Conservation (phyloP, 2,888 invertebrate genomes). For the Nudaria mundana region DNA sequence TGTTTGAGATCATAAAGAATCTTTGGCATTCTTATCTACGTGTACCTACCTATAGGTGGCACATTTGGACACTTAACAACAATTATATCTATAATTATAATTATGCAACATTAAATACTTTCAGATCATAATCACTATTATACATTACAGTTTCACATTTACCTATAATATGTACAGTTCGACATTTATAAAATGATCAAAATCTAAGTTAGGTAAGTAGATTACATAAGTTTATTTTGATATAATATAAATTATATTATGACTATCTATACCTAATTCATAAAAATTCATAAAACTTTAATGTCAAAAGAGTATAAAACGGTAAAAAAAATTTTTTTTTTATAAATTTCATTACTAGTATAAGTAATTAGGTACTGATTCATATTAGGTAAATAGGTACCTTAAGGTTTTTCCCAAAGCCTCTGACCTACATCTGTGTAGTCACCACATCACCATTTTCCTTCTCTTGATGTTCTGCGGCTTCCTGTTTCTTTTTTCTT, state of each 20-base stretch:
- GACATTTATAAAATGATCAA: slow-evolving; percentile 30
- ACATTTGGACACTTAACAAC: slow-evolving; percentile 23
- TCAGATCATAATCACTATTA: no score
- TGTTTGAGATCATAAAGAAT: slow-evolving; percentile 32
- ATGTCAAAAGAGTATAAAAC: slow-evolving; percentile 14
- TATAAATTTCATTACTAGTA: background rate
- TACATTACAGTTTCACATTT: no score
- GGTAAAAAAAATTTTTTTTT: slow-evolving; percentile 12
- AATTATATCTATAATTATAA: slow-evolving; percentile 16
- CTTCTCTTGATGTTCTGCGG: slow-evolving; percentile 34
- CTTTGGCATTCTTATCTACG: slow-evolving; percentile 32
- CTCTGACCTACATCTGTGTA: slow-evolving; percentile 54
- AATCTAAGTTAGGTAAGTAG: slow-evolving; percentile 9
- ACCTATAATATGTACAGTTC: slow-evolving; percentile 29
- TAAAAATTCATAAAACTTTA: slow-evolving; percentile 8
- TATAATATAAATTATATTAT: slow-evolving; percentile 26
- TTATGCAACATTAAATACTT: background rate
- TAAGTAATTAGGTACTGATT: background rate
- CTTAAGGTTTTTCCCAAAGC: background rate
- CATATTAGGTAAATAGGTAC: background rate
- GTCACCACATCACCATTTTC: slow-evolving; percentile 53
- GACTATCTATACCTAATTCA: no score
- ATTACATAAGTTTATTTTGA: slow-evolving; percentile 14
- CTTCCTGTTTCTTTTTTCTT: slow-evolving; percentile 46
- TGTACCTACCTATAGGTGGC: slow-evolving; percentile 33